Evolutionary conservation across 2,113 vertebrate genomes (phyloP), one percentile per base, ranked within the genome.

Genomic region (Polyodon spathula): DNA sequence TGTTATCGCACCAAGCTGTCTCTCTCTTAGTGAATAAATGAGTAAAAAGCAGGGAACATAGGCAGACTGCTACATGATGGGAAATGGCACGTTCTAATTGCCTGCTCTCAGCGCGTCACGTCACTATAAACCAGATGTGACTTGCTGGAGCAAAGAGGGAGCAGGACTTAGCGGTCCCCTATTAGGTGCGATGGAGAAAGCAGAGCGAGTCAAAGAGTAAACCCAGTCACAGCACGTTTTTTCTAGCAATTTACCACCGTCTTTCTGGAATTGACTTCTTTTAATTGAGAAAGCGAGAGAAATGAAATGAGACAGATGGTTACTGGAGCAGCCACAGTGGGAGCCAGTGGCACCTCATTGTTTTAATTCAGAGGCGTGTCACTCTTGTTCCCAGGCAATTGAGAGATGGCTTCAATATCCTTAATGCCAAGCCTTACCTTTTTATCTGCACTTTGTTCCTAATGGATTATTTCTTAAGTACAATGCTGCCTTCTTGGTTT

Each of bases 61-160:
- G 59, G 48, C 48, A n/a, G 59, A 50, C 59, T 41, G 59, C 38
- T 39, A 9, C 15, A 16, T 8, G n/a, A 40, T 57, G 61, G 55
- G 44, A 41, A 57, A 63, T 50, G n/a, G 39, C 59, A 61, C 37
- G 12, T 40, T n/a, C n/a, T 61, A 54, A 61, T 61, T 46, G 59
- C 59, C 8, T 53, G 48, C 39, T 10, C n/a, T 9, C 40, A 10
- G 40, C 37, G n/a, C 37, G 38, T 14, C 37, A 41, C 40, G 38
- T 40, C 44, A 3, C 54, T 38, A 7, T 40, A 10, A 37, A 43
- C 41, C 37, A 50, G 54, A 57, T 63, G 16, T 63, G 62, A 40
- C 54, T 48, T 42, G 14, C 37, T 3, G 43, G 38, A 53, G 56
- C 43, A 50, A 37, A 9, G 37, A 16, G 48, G 43, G 54, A 48